Base-by-base conservation (phyloP, 1,140 invertebrate genomes). In the Galleria mellonella region DNA sequence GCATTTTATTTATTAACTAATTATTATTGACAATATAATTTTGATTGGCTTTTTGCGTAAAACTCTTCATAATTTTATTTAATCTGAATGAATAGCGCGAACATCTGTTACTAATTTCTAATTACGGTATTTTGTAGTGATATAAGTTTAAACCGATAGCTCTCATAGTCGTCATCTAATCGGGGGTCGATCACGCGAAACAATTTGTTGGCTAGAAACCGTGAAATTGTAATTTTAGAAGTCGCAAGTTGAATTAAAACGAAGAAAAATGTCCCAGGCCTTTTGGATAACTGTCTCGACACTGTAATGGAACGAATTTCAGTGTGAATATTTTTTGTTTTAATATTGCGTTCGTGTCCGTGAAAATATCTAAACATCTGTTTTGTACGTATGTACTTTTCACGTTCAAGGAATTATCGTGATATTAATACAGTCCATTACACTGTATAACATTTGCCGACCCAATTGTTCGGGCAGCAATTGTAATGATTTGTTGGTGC, bases 401-500 rank as follows among this genome's bases (percentile, higher is more conserved):
- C 14, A 36, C 33, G 33, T n/a, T 5, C 17, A 36, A 44, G 10
- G 36, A 50, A 32, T 37, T 12, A 40, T 47, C 28, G 32, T 8
- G 23, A 46, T 49, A 41, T 47, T 46, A 31, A 37, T 28, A 41
- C 12, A 30, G 37, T 41, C 38, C 38, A 32, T 15, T 40, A 31
- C 33, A 14, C 14, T 28, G 30, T 33, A 13, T 28, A 23, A 62
- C 50, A 55, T 38, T 49, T 51, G 55, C 56, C 57, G 42, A 33
- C 41, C 45, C 59, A 40, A 61, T 51, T 55, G 51, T 59, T 66
- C 46, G 47, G 51, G 55, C 41, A 55, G 52, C 51, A 35, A 56
- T 57, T 51, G 54, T 42, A 56, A 74, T 75, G 76, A 83, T 79
- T 83, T 82, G 71, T 83, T 63, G 55, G 60, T 63, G 69, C 53